Conservation (phyloP, 1,140 invertebrate genomes). For the Polypedilum vanderplanki region DNA sequence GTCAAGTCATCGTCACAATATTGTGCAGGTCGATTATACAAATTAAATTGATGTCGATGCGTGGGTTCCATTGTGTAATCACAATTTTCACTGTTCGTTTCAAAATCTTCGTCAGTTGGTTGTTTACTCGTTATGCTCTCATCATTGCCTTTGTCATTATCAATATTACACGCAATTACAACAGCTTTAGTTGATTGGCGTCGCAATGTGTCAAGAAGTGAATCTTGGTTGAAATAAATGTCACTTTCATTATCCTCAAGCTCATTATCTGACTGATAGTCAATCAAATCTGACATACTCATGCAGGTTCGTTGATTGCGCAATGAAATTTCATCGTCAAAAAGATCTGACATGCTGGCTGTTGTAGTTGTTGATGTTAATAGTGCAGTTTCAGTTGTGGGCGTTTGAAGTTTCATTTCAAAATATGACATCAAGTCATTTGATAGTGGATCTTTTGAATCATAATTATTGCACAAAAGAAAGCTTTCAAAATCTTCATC, state of each 20-base stretch:
- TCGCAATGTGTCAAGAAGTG: neutral
- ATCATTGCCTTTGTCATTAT: neutral
- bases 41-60: neutral
- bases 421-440: slow-evolving; percentile 43
- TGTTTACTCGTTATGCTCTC: neutral
- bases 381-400: slow-evolving; percentile 31
- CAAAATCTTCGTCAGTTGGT: slow-evolving; percentile 4
- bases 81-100: neutral
- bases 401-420: slow-evolving; percentile 42
- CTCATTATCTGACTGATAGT: slow-evolving; percentile 24
- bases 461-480: slow-evolving; percentile 39
- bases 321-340: neutral
- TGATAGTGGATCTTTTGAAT: slow-evolving; percentile 37
- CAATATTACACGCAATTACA: neutral
- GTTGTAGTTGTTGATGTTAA: neutral
- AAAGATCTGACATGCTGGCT: neutral
- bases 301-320: neutral
- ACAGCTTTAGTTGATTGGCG: neutral
- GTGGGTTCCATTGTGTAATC: neutral
- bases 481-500: slow-evolving; percentile 43
- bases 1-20: slow-evolving; percentile 10
- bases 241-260: neutral
- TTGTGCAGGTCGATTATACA: neutral
- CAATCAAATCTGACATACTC: slow-evolving; percentile 27
- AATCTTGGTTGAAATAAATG: slow-evolving; percentile 22